These are phyloP conservation scores for Isurus oxyrinchus DNA, from an alignment of 2,113 vertebrate species.

Conservation along the genomic window DNA sequence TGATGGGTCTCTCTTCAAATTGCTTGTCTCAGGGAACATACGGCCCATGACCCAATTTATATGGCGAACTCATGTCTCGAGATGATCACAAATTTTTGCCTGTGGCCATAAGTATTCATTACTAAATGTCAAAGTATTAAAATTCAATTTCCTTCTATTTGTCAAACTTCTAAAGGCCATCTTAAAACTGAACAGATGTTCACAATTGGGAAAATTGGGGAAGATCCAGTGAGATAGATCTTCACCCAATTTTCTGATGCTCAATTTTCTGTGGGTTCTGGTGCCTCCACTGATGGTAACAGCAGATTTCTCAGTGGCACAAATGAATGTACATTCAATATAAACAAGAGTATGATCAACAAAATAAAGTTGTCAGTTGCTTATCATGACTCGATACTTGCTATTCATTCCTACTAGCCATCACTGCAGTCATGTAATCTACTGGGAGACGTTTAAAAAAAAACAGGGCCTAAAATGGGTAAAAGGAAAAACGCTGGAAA, in stretches of 20 bases:
- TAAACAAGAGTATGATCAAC: neutral
- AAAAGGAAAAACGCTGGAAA: neutral
- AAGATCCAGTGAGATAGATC: neutral
- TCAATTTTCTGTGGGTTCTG: neutral
- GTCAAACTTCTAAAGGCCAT: neutral
- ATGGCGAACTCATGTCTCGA: neutral
- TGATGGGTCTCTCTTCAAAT: too few species aligned
- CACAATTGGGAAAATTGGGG: neutral
- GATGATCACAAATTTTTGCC: neutral
- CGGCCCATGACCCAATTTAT: too few species aligned
- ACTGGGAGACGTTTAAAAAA: neutral
- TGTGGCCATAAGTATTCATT: neutral
- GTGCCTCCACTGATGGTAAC: neutral
- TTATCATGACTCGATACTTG: neutral
- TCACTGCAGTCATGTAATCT: neutral
- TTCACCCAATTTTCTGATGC: neutral
- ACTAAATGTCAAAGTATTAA: neutral
- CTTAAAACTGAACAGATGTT: neutral
- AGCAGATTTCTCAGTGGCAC: neutral
- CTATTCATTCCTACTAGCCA: neutral
- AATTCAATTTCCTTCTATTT: neutral
- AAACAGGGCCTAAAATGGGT: neutral
- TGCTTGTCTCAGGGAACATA: too few species aligned
- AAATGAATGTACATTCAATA: neutral
- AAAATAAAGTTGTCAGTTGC: neutral